Base-by-base conservation (phyloP, 2,797 vertebrate genomes). In the Hoplostethus atlanticus region DNA sequence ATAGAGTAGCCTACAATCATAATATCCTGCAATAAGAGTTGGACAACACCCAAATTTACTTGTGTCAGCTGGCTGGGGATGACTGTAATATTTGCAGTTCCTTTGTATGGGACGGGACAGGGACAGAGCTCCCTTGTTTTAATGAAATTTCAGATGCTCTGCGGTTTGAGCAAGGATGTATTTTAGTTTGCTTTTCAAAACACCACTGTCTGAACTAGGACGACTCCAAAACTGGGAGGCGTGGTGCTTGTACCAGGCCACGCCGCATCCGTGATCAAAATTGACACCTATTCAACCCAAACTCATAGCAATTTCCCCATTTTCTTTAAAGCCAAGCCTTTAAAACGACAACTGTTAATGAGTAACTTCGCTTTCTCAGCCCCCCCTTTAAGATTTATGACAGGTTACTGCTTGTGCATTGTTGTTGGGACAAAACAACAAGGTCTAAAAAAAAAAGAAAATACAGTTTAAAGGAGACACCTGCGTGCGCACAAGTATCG, bases 11-110 rank as follows among this genome's bases (percentile, higher is more conserved):
- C 62, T 21, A 10, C 48, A 54, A 42, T 40, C 52, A 64, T 17
- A 48, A 46, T 3, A 21, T 11, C 6, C n/a, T 25, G 50, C 48
- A 30, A 15, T 40, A 77, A 54, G 16, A 70, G 48, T 31, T 83
- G 68, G 84, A 84, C 80, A 71, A 77, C 85, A 87, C 76, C 74
- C 81, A 83, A 4, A 63, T 61, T 13, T 31, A 77, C 56, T 47
- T 31, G 3, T 54, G 51, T 53, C 46, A 38, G 17, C 40, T 65
- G n/a, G 66, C n/a, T 56, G 17, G 59, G 66, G 73, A 66, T 51
- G 64, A 4, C 54, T 38, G 58, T 25, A 71, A 80, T 64, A 68
- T 66, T 40, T 66, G 9, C 31, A 71, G 36, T 55, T 68, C 11
- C 57, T 48, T 42, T 62, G 40, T 1, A 46, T 6, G 21, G 50